phyloP scores from a whole-genome alignment of 2,888 invertebrate genomes.

The Priapulus caudatus region DNA sequence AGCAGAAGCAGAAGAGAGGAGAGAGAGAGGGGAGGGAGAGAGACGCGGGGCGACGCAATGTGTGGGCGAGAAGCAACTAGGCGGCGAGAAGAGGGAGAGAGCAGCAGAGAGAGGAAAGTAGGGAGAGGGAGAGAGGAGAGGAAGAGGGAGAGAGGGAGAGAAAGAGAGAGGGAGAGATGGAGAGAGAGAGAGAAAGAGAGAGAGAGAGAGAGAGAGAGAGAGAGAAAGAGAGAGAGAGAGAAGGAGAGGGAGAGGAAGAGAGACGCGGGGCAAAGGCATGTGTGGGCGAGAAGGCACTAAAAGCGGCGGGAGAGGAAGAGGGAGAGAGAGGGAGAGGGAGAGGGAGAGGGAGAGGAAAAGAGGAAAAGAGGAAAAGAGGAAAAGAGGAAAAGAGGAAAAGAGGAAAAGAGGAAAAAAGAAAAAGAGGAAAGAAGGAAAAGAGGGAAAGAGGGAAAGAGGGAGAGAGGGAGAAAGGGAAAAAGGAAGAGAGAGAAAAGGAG shows the following conservation, averaged over 20 bases:
- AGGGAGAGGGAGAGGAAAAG: no score
- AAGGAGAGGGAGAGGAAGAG: background rate
- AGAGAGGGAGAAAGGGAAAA: no score
- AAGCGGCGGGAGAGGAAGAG: no score
- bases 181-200: slow-evolving; percentile 7
- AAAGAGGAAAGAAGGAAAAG: no score
- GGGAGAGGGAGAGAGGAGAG: background rate
- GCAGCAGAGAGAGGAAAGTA: background rate
- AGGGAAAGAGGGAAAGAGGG: no score
- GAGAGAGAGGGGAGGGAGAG: background rate
- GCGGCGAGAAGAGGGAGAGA: background rate
- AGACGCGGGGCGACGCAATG: background rate
- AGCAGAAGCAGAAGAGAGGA: background rate
- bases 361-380: no score
- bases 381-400: no score
- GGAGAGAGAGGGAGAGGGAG: no score
- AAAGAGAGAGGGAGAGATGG: slow-evolving; percentile 7
- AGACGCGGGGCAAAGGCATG: no score
- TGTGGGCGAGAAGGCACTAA: no score
- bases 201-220: background rate
- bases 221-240: background rate
- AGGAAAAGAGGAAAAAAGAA: no score
- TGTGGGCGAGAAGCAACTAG: background rate
- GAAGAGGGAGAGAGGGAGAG: slow-evolving; percentile 7
- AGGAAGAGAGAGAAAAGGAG: no score